Evolutionary conservation across 1,140 invertebrate genomes (phyloP), one percentile per base, ranked within the genome.

Genomic region (Papilio dardanus): DNA sequence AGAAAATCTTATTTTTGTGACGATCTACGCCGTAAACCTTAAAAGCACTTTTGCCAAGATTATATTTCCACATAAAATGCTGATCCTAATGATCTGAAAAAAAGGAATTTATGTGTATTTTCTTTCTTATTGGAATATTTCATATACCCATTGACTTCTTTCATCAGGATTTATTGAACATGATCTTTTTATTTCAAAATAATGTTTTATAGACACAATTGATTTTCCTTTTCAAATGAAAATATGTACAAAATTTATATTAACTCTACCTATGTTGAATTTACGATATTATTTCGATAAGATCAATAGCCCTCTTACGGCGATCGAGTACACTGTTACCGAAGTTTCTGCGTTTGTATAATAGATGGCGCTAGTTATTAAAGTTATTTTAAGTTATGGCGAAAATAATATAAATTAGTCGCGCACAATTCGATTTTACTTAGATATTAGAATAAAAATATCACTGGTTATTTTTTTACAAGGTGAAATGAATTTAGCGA

Each of bases 291-390:
- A 71, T 66, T 81, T 33, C 66, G 35, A 74, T 28, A 24, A 28
- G 21, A 62, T 62, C 58, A 58, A 76, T 75, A 79, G 87, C 80
- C 87, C 87, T 83, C 87, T 88, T 28, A 80, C 75, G 83, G 79
- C 30, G 75, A 77, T 71, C 66, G 65, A 31, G 16, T 16, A 76
- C 78, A 84, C 78, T 80, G 67, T 62, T 78, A 24, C 37, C 73
- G 19, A 46, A 74, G 75, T 69, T 83, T 77, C 46, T 24, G 24
- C 21, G 24, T 71, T 24, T 12, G 12, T 35, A 37, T 24, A 31
- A 80, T 81, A 88, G 86, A 85, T 83, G 86, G 85, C 85, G 83
- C n/a, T n/a, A n/a, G n/a, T n/a, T n/a, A n/a, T n/a, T n/a, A n/a
- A n/a, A n/a, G n/a, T n/a, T n/a, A 0, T 10, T 37, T 37, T 8